Evolutionary conservation across 2,797 vertebrate species (phyloP).

Genomic region (Aldrovandia affinis): DNA sequence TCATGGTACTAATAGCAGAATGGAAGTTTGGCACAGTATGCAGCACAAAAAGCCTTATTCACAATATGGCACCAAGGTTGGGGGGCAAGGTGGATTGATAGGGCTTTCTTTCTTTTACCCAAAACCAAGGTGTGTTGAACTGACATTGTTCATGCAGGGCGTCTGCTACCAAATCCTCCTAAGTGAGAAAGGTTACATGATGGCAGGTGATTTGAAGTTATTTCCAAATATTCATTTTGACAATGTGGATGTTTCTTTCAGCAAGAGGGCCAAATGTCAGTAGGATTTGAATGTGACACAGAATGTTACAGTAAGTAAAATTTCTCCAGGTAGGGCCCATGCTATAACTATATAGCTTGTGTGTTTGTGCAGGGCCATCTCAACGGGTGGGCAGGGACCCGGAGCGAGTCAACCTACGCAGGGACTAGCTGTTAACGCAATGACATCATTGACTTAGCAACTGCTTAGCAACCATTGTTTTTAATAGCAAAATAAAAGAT

Average conservation of each 20-base stretch:
- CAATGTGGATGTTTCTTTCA: not conserved
- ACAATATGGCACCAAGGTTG: not conserved
- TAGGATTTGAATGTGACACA: not conserved
- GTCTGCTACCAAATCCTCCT: not conserved
- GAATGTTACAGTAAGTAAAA: not conserved
- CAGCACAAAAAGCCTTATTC: not conserved
- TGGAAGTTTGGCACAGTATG: not conserved
- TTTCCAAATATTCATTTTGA: not conserved
- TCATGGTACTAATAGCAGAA: not conserved
- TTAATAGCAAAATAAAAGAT: no score
- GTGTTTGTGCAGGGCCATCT: no score
- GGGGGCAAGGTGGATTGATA: not conserved
- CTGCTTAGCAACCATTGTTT: no score
- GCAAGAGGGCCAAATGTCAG: not conserved
- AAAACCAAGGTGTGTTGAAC: not conserved
- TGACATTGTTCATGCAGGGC: not conserved
- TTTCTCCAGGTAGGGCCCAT: conserved; percentile 70
- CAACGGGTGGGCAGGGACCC: no score
- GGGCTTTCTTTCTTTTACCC: not conserved
- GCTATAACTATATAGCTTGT: not conserved
- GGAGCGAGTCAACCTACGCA: no score
- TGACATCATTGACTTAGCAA: no score
- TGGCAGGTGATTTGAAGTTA: not conserved
- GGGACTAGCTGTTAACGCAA: no score
- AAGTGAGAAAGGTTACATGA: not conserved